Evolutionary conservation across 1,140 invertebrate genomes (phyloP).

Genomic region (Drosophila mojavensis): DNA sequence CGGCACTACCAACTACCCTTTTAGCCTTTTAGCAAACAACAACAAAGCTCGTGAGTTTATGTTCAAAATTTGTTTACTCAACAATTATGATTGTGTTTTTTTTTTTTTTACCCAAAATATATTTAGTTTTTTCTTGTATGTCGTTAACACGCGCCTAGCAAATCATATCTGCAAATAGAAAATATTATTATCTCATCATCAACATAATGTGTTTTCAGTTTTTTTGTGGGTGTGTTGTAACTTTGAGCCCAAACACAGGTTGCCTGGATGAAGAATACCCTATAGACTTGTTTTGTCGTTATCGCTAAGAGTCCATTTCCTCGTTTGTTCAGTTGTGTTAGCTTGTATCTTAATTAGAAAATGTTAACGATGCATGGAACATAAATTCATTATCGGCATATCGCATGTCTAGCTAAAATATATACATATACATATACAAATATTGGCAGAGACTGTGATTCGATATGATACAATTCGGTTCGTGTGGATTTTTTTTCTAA

Average conservation of each 20-base stretch:
- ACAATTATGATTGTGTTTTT: conserved; percentile 50
- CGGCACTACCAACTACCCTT: conserved; percentile 11
- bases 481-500: no score
- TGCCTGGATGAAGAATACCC: conserved; percentile 21
- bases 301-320: conserved; percentile 56
- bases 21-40: conserved; percentile 32
- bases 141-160: conserved; percentile 70
- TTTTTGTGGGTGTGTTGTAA: conserved; percentile 53
- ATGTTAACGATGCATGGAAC: conserved; percentile 28
- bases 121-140: conserved; percentile 8
- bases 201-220: conserved; percentile 18
- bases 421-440: neutral
- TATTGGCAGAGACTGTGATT: conserved; percentile 4
- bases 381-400: conserved; percentile 39
- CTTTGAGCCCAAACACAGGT: conserved; percentile 1
- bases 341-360: conserved; percentile 66
- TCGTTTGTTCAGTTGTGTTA: conserved; percentile 14
- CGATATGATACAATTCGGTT: neutral
- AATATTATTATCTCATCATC: conserved; percentile 72
- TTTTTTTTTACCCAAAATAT: conserved; percentile 61
- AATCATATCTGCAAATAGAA: conserved; percentile 78
- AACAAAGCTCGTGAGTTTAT: conserved; percentile 24
- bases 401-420: conserved; percentile 44
- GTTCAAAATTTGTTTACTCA: conserved; percentile 47
- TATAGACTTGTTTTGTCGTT: conserved; percentile 35